phyloP scores from a whole-genome alignment of 2,113 vertebrate genomes.

The Fulica atra region DNA sequence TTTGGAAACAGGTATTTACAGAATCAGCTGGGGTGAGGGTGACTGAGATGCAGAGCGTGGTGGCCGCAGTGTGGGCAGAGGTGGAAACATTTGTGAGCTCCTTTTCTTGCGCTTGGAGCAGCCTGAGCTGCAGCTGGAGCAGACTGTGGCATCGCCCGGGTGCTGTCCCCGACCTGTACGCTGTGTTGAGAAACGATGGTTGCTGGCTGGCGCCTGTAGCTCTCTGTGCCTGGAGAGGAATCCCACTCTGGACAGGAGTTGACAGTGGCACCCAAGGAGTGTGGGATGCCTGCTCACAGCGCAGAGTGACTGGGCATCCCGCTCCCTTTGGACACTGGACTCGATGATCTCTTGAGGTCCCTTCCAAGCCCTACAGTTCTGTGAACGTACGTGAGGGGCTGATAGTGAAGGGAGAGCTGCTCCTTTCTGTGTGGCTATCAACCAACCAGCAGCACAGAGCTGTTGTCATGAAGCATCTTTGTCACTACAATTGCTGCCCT shows the following conservation, averaged over 20 bases:
- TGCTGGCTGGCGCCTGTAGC: not conserved
- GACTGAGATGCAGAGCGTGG: not conserved
- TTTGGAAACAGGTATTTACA: not conserved
- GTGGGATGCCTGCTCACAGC: not conserved
- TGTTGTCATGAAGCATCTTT: not conserved
- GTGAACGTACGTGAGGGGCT: not conserved
- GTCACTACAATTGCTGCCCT: not conserved
- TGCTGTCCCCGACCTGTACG: not conserved
- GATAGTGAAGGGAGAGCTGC: not conserved
- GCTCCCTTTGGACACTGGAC: too few relatives aligned
- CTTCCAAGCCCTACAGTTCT: too few relatives aligned
- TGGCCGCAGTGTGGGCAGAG: not conserved
- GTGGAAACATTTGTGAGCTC: not conserved
- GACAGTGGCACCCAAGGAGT: too few relatives aligned
- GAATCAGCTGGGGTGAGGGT: not conserved
- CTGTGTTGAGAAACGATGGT: accelerated
- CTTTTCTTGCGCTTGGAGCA: not conserved
- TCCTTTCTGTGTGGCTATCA: not conserved
- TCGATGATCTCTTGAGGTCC: too few relatives aligned
- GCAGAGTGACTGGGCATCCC: too few relatives aligned
- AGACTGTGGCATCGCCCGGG: accelerated
- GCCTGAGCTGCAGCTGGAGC: not conserved
- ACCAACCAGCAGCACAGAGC: not conserved
- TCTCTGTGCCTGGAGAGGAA: not conserved
- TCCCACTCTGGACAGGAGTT: not conserved